Base-by-base conservation (phyloP, 2,888 invertebrate genomes). In the Branchipolynoe longqiensis region DNA sequence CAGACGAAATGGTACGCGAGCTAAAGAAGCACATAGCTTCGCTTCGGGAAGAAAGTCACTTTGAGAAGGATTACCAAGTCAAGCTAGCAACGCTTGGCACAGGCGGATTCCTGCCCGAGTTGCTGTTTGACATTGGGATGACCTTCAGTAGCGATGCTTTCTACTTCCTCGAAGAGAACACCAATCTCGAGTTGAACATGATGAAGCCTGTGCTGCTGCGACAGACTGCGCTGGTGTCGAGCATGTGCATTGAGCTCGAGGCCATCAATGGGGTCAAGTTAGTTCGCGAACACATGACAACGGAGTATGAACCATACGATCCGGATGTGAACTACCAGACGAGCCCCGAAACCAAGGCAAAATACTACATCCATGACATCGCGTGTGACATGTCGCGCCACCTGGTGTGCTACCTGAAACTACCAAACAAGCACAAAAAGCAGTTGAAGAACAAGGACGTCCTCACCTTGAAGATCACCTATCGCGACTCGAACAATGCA, bases 71-170 rank as follows among this genome's bases (percentile, higher is more conserved):
- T 73, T 92, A 91, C 86, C 90, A 90, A 89, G 90, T 92, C n/a
- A 91, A 90, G 83, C 90, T 92, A 18, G 89, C 91, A 8, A 90
- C 91, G n/a, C 89, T 92, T 12, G 91, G 91, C 3, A 91, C 92
- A 22, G 91, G 90, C 38, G 90, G 90, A 40, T 88, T 89, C 59
- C 88, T 91, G 38, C 91, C 92, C 0, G 91, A 92, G 54, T 83
- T 89, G 18, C 88, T 91, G 74, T 92, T 90, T 88, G 85, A 90
- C 83, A 73, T 92, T 28, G 91, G 92, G 1, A 91, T 91, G 81
- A 87, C 87, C 56, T 92, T 92, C 87, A 91, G 92, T 85, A 92
- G 91, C 69, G 91, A 92, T 58, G 91, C 92, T 0, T 91, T 90
- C 88, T 92, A 91, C 87, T 91, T 90, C 88, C 87, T 92, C 1